Conservation (phyloP, 2,797 vertebrate species). For the Platyrinchus mystaceus region DNA sequence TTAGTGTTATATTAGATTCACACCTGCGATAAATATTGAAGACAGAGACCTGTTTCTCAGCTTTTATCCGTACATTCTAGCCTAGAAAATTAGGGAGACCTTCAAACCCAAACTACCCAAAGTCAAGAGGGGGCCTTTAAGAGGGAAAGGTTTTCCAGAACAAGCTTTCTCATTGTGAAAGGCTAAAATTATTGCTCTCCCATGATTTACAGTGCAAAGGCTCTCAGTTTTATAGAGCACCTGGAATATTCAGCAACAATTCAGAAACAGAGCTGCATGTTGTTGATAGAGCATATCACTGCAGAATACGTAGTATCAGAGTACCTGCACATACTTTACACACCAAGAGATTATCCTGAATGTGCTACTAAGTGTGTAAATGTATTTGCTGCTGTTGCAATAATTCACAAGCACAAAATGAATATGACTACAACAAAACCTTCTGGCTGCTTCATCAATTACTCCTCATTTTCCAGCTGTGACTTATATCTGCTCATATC, state of each 20-base stretch:
- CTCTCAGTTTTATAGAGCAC: neutral
- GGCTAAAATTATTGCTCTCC: constrained; percentile 28
- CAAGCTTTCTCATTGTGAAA: constrained; percentile 18
- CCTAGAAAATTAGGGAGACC: neutral
- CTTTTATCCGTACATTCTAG: neutral
- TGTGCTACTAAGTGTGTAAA: neutral
- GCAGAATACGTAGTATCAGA: neutral
- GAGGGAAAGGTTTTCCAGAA: constrained; percentile 24
- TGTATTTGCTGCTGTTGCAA: constrained; percentile 2
- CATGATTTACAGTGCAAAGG: constrained; percentile 29
- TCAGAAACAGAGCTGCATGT: neutral
- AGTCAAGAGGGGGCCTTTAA: neutral
- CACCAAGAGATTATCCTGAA: neutral
- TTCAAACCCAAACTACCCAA: neutral
- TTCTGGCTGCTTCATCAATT: neutral
- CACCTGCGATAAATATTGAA: neutral
- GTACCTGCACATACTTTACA: neutral
- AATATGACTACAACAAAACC: neutral
- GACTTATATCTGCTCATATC: neutral
- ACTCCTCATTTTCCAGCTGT: neutral
- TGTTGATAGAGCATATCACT: neutral
- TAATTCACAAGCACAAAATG: neutral
- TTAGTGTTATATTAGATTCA: neutral
- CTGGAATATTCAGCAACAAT: constrained; percentile 3
- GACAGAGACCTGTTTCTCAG: neutral